Conservation (phyloP, 2,888 invertebrate species). For the Aethes cnicana region DNA sequence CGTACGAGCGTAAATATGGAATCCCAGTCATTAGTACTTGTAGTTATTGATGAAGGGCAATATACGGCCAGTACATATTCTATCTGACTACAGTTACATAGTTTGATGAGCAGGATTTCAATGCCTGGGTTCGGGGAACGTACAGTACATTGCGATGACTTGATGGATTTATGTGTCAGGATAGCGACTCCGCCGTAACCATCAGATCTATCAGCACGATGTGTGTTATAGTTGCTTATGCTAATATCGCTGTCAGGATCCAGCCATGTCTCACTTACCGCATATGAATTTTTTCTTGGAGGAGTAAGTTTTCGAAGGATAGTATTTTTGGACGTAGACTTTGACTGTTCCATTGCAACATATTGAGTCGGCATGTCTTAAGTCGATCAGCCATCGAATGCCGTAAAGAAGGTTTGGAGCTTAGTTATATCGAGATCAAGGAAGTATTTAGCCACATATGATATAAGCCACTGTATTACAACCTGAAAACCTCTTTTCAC, state of each 20-base stretch:
- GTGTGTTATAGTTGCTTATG: background rate
- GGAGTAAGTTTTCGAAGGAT: constrained; percentile 9
- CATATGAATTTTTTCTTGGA: background rate
- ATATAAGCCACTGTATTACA: background rate
- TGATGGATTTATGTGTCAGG: background rate
- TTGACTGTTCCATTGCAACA: constrained; percentile 19
- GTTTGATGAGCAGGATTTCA: background rate
- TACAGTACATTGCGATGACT: background rate
- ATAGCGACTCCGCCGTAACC: background rate
- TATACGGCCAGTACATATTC: constrained; percentile 14
- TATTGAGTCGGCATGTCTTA: background rate
- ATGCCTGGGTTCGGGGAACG: background rate
- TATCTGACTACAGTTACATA: constrained; percentile 9
- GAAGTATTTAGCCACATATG: background rate
- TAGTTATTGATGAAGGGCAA: constrained; percentile 10
- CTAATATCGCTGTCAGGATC: background rate
- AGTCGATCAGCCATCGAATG: background rate
- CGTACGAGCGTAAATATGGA: background rate
- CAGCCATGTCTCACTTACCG: background rate
- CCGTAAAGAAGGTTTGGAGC: background rate
- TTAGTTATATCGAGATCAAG: background rate
- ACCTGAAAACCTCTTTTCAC: background rate
- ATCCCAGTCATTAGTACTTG: constrained; percentile 14
- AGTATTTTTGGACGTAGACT: constrained; percentile 11
- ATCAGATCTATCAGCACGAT: background rate